A percentile compares a stretch with the other conserved stretches of the same genome.
Conservation (phyloP, 2,113 vertebrate species). For the zebrafish (Danio rerio) region GRCz12tu NC_133190.1:41935001-41935500, state of each 20-base stretch:
- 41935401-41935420: background rate
- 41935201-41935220: slow-evolving; percentile 42
- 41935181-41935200: slow-evolving; percentile 43
- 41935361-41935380: background rate
- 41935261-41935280: slow-evolving; percentile 13
- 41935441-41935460: background rate
- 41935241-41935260: slow-evolving; percentile 34
- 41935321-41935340: background rate
- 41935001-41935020: background rate
- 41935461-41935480: background rate
- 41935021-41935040: slow-evolving; percentile 34
- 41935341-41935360: background rate
- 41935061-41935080: slow-evolving; percentile 30
- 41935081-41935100: background rate
- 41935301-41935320: slow-evolving; percentile 10
- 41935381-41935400: slow-evolving; percentile 4
- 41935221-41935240: slow-evolving; percentile 19
- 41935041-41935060: slow-evolving; percentile 41
- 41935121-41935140: slow-evolving; percentile 45
- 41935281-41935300: slow-evolving; percentile 1
- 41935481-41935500: background rate
- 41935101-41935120: slow-evolving; percentile 36
- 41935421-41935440: background rate
- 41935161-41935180: slow-evolving; percentile 49
- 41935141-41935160: slow-evolving; percentile 1